These are phyloP conservation scores for Taphrorychus bicolor DNA, from an alignment of 2,888 invertebrate genomes.

Conservation along the genomic window DNA sequence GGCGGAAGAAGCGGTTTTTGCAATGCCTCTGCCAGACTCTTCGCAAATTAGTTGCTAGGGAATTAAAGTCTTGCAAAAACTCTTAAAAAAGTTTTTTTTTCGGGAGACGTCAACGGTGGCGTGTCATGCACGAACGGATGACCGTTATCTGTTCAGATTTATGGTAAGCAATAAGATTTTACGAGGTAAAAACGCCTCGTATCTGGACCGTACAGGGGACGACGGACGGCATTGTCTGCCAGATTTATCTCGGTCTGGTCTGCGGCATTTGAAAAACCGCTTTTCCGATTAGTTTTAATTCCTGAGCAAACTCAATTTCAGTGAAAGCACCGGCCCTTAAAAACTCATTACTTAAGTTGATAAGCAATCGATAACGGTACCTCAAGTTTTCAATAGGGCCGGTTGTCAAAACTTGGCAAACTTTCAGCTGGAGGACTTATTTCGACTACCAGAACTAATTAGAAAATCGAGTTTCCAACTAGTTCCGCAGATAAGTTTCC, in stretches of 20 bases:
- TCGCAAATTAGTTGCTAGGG: background rate
- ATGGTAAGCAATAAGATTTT: conserved; percentile 41
- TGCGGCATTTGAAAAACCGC: conserved; percentile 6
- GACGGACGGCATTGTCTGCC: conserved; percentile 18
- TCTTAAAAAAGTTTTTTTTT: conserved; percentile 3
- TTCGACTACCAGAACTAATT: conserved; percentile 16
- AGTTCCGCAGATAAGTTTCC: too few relatives aligned
- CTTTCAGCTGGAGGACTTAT: conserved; percentile 5
- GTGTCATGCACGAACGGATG: conserved; percentile 28
- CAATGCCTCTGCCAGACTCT: background rate
- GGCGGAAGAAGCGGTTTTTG: background rate
- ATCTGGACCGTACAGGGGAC: conserved; percentile 23
- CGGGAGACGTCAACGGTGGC: conserved; percentile 9
- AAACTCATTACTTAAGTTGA: conserved; percentile 17
- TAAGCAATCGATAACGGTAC: conserved; percentile 22
- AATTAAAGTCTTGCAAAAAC: conserved; percentile 8
- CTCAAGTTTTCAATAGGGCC: conserved; percentile 14
- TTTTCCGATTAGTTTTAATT: background rate
- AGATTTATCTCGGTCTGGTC: conserved; percentile 29
- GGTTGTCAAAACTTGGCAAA: conserved; percentile 14
- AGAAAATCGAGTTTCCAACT: conserved; percentile 21
- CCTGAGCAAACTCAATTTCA: background rate
- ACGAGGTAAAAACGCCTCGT: conserved; percentile 35
- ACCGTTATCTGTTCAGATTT: conserved; percentile 40
- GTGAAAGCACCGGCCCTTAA: conserved; percentile 5